Base-by-base conservation (phyloP, 2,888 invertebrate species). In the Agrotis segetum region DNA sequence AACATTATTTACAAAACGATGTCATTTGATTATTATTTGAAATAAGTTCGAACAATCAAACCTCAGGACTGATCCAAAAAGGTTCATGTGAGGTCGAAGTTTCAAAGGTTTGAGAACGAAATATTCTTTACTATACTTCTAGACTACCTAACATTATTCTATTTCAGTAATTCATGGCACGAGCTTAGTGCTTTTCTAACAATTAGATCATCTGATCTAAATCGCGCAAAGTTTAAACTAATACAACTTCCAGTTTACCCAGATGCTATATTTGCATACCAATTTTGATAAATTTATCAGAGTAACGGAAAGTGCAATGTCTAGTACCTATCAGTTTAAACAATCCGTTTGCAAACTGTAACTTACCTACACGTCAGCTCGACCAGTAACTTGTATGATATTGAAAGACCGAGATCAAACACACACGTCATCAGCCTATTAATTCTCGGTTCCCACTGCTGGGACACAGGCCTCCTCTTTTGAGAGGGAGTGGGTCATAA, bases 1-100 rank as follows among this genome's bases (percentile, higher is more conserved):
- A 71, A 84, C 74, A 82, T 84, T 90, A 82, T 91, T 91, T 89
- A 72, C 73, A 81, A 74, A 71, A 76, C 80, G 64, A 87, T 89
- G 85, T 81, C 87, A 85, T 87, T 67, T 84, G 59, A 63, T 46
- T 9, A 16, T 56, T 40, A 60, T 75, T 83, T 74, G 17, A 85
- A 83, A 73, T 58, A 67, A 59, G 59, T 81, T 74, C 63, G 73
- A 83, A 72, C 59, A 11, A 9, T 34, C 16, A 47, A 40, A 52
- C 59, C n/a, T 53, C 9, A 40, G 14, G 21, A 16, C 0, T 2
- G 13, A 14, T 64, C 17, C 46, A 67, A 77, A 65, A 21, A 71
- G 62, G 55, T 63, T 68, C 16, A 52, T 60, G 50, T 16, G n/a
- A 40, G 16, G 19, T 34, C 29, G 16, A 16, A 21, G 17, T 53